Conservation (phyloP, 2,888 invertebrate genomes). For the Lycia hirtaria region DNA sequence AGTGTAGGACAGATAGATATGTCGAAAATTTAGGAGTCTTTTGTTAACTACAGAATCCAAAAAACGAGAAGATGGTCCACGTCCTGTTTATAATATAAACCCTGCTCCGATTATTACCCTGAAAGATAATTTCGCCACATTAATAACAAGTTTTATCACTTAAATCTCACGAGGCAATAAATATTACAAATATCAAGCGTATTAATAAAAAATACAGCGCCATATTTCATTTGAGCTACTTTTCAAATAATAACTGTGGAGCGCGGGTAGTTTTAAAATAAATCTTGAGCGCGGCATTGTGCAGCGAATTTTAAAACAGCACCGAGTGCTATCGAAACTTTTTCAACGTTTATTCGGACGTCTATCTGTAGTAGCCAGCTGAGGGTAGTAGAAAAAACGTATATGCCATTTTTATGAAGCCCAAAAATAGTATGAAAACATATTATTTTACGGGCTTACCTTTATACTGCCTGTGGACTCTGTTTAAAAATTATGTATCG, state of each 20-base stretch:
- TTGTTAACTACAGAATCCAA: too few relatives aligned
- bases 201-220: not conserved
- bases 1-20: too few relatives aligned
- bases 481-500: too few relatives aligned
- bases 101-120: too few relatives aligned
- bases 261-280: slow-evolving; percentile 23
- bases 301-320: slow-evolving; percentile 52
- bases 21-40: too few relatives aligned
- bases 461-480: too few relatives aligned
- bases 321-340: slow-evolving; percentile 57
- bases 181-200: not conserved
- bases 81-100: too few relatives aligned
- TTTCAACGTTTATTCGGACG: slow-evolving; percentile 52
- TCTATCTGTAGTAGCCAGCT: slow-evolving; percentile 41
- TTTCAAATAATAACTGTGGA: slow-evolving; percentile 5
- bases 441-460: not conserved
- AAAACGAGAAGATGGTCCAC: too few relatives aligned
- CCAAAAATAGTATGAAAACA: not conserved
- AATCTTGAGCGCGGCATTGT: slow-evolving; percentile 34
- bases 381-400: slow-evolving; percentile 21
- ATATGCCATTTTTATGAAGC: slow-evolving; percentile 18
- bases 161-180: not conserved
- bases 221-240: slow-evolving; percentile 1
- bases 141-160: not conserved
- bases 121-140: too few relatives aligned